These are phyloP conservation scores for Chesias legatella DNA, from an alignment of 2,888 invertebrate species.

Conservation along the genomic window DNA sequence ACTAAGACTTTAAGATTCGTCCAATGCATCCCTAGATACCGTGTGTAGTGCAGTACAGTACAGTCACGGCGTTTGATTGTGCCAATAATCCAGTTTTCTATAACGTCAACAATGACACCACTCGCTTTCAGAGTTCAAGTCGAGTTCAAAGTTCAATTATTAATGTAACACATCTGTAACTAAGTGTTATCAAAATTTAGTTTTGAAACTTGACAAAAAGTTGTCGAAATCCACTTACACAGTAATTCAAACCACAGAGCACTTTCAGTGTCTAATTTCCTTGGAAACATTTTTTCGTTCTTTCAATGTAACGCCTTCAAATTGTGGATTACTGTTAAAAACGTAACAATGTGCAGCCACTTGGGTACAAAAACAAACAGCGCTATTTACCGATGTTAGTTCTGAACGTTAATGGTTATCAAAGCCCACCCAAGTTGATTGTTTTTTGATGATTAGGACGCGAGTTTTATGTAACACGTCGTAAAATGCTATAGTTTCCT, in stretches of 20 bases:
- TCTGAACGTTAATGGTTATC: slow-evolving; percentile 66
- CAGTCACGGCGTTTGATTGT: too few species aligned
- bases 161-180: too few species aligned
- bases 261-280: slow-evolving; percentile 5
- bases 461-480: slow-evolving; percentile 67
- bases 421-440: slow-evolving; percentile 73
- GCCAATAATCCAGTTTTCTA: too few species aligned
- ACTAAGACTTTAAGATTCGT: too few species aligned
- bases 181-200: too few species aligned
- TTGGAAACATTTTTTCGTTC: slow-evolving; percentile 12
- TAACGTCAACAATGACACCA: too few species aligned
- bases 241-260: slow-evolving; percentile 1
- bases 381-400: slow-evolving; percentile 61
- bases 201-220: neutral
- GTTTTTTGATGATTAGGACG: slow-evolving; percentile 45
- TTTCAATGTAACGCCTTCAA: slow-evolving; percentile 24
- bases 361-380: slow-evolving; percentile 49
- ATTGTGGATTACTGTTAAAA: slow-evolving; percentile 26
- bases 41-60: too few species aligned
- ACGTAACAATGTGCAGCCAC: slow-evolving; percentile 30
- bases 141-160: too few species aligned
- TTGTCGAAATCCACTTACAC: neutral
- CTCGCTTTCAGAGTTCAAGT: too few species aligned
- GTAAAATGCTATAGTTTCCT: slow-evolving; percentile 61
- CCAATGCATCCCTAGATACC: too few species aligned